Percentiles rank a stretch among this genome's conserved stretches.
Conservation (phyloP, 2,797 vertebrate species). For the Fistularia tabacaria region DNA sequence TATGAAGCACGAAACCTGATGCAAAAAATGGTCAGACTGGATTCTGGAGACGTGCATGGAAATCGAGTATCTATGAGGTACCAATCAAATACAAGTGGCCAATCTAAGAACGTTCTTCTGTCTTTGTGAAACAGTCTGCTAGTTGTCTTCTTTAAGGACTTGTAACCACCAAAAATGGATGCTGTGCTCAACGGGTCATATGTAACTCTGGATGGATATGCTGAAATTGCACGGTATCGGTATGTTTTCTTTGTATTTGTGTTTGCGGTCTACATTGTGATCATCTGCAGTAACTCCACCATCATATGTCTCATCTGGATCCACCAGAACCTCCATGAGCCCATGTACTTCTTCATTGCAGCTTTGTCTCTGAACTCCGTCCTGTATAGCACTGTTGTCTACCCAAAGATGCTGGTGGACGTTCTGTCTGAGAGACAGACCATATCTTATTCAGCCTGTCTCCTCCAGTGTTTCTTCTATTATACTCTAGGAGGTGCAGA, state of each 20-base stretch:
- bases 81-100: no score
- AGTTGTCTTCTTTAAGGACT: no score
- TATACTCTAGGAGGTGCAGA: conserved; percentile 13
- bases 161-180: no score
- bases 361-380: conserved; percentile 45
- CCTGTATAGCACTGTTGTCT: conserved; percentile 28
- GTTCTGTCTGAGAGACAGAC: conserved; percentile 28
- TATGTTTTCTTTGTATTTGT: conserved; percentile 40
- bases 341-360: conserved; percentile 56
- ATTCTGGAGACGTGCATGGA: no score
- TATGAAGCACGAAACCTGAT: no score
- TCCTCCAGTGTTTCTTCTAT: conserved; percentile 22
- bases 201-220: conserved; percentile 37
- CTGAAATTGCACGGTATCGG: conserved; percentile 27
- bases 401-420: conserved; percentile 41
- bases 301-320: conserved; percentile 35
- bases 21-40: no score
- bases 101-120: no score
- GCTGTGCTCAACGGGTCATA: conserved; percentile 21
- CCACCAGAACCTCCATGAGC: conserved; percentile 46
- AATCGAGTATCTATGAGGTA: no score
- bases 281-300: conserved; percentile 31
- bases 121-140: no score
- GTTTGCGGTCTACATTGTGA: conserved; percentile 29
- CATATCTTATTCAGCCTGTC: conserved; percentile 25